Conservation (phyloP, 2,113 vertebrate genomes). For the Corythaeola cristata region DNA sequence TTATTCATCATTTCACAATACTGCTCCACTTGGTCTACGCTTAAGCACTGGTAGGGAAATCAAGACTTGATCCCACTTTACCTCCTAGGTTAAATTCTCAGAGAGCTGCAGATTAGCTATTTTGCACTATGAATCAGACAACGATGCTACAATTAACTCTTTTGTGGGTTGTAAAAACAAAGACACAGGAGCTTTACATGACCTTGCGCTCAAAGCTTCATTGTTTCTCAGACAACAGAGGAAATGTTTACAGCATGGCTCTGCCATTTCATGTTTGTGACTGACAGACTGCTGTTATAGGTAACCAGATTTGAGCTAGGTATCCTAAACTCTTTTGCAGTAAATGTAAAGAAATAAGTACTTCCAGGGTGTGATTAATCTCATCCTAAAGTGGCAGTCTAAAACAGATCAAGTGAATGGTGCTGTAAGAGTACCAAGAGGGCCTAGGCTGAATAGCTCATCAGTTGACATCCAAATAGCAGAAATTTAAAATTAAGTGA, state of each 20-base stretch:
- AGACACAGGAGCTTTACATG: background rate
- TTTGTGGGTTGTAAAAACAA: background rate
- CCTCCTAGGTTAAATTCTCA: background rate
- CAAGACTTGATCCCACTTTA: background rate
- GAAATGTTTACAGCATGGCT: background rate
- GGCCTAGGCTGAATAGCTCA: background rate
- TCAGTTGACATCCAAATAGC: background rate
- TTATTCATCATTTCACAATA: background rate
- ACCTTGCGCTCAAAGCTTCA: background rate
- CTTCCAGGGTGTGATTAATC: background rate
- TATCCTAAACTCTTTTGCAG: background rate
- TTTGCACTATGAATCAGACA: background rate
- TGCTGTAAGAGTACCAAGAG: background rate
- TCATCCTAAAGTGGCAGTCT: background rate
- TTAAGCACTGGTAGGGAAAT: background rate
- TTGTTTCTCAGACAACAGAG: background rate
- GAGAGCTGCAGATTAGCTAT: background rate
- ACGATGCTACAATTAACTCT: background rate
- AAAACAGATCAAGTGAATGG: background rate
- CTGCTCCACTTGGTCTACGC: rapidly evolving
- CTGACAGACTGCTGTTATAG: background rate
- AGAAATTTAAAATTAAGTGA: background rate
- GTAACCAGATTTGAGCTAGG: background rate
- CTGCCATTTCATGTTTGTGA: background rate
- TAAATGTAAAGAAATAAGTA: background rate